Percentiles rank a stretch among this genome's conserved stretches.
These are phyloP conservation scores for Drosophila nigricruria DNA, from an alignment of 2,888 invertebrate genomes.

Conservation along the genomic window DNA sequence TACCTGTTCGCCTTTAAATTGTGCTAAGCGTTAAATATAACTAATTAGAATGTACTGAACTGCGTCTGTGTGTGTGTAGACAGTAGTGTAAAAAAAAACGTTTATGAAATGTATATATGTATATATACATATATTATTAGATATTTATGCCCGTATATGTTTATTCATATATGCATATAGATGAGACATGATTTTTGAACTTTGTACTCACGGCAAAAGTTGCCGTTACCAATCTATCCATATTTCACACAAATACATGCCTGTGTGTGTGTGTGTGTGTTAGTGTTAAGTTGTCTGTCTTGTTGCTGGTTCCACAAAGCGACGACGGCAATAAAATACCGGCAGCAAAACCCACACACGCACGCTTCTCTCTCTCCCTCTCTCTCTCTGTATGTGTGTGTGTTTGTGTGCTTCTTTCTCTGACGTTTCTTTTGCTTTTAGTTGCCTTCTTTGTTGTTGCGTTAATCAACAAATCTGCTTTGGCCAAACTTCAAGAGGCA, in stretches of 20 bases:
- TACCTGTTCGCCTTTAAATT: conserved; percentile 10
- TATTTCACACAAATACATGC: conserved; percentile 19
- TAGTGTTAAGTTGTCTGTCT: conserved; percentile 45
- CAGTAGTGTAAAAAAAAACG: neutral
- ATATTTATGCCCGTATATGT: neutral
- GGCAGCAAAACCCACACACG: conserved; percentile 27
- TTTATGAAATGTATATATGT: neutral
- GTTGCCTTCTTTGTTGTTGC: conserved; percentile 22
- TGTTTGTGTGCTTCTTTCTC: conserved; percentile 6
- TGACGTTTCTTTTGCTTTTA: conserved; percentile 31
- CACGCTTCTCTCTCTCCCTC: neutral
- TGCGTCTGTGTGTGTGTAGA: neutral
- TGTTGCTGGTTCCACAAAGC: conserved; percentile 17
- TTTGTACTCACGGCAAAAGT: conserved; percentile 36
- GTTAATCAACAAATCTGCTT: conserved; percentile 49
- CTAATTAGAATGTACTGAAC: conserved; percentile 6
- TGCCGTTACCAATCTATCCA: conserved; percentile 43
- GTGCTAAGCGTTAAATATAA: conserved; percentile 18
- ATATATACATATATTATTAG: neutral
- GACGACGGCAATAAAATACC: conserved; percentile 35
- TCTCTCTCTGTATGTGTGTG: neutral
- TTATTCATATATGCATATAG: neutral
- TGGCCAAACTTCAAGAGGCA: conserved; percentile 44
- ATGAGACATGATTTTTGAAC: conserved; percentile 29
- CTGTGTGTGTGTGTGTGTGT: conserved; percentile 2